phyloP scores from a whole-genome alignment of 2,113 vertebrate species.

The Setophaga coronata region DNA sequence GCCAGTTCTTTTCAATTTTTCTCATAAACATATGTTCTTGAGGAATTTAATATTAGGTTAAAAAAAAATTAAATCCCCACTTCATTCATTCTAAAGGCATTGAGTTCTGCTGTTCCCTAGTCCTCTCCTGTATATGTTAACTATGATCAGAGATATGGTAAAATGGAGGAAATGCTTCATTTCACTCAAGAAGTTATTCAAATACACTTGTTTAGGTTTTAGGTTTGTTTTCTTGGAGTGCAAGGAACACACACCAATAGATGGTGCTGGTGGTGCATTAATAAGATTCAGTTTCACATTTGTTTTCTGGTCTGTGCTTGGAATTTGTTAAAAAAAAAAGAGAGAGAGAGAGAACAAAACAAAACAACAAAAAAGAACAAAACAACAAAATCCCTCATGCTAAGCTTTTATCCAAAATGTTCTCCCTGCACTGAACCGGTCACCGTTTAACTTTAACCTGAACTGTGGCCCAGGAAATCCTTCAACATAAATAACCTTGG shows the following conservation, averaged over 20 bases:
- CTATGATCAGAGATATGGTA: background rate
- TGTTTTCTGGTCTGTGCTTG: constrained; percentile 31
- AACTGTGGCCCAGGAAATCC: constrained; percentile 59
- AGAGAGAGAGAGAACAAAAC: background rate
- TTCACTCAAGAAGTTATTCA: background rate
- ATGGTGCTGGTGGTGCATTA: constrained; percentile 59
- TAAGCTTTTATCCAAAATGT: constrained; percentile 46
- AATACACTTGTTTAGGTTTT: background rate
- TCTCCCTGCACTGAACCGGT: constrained; percentile 28
- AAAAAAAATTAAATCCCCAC: background rate
- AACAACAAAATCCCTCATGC: constrained; percentile 37
- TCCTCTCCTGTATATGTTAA: background rate
- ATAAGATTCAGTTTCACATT: background rate
- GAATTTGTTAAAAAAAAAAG: background rate
- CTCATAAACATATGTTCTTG: background rate
- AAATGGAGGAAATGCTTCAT: background rate
- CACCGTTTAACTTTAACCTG: constrained; percentile 50
- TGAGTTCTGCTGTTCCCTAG: background rate
- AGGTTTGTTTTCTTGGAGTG: background rate
- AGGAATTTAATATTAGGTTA: background rate
- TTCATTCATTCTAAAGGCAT: background rate
- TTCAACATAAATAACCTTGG: constrained; percentile 59
- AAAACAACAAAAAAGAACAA: background rate
- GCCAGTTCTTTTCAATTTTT: background rate
- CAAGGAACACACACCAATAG: constrained; percentile 8